Conservation (phyloP, 1,140 invertebrate species). For the Portunus trituberculatus region DNA sequence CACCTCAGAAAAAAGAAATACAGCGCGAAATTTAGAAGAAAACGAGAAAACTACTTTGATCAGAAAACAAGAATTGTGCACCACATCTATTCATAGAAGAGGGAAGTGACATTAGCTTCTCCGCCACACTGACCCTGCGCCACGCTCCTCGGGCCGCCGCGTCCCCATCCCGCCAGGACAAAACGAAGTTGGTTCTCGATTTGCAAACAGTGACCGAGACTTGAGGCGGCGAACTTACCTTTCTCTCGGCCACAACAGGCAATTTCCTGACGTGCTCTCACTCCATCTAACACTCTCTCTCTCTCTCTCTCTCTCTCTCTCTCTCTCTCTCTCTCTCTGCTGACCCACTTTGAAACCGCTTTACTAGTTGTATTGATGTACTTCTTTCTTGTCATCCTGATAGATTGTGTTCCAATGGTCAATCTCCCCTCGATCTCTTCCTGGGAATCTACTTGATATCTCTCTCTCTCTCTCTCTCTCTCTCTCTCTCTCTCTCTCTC, state of each 20-base stretch:
- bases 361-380: background rate
- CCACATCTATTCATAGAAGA: too few species aligned
- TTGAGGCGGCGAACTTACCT: background rate
- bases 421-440: background rate
- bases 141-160: too few species aligned
- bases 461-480: too few species aligned
- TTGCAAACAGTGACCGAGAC: background rate
- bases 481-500: too few species aligned
- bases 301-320: slow-evolving; percentile 39
- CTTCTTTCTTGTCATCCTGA: background rate
- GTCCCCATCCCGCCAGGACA: too few species aligned
- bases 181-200: background rate
- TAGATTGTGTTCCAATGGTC: background rate
- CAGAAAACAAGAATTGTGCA: too few species aligned
- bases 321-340: slow-evolving; percentile 32
- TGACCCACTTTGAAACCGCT: background rate
- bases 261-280: background rate
- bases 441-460: background rate
- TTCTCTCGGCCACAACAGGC: background rate
- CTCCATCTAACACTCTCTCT: slow-evolving; percentile 31
- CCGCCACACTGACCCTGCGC: too few species aligned
- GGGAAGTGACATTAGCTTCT: too few species aligned
- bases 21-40: too few species aligned
- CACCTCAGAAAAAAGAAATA: too few species aligned
- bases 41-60: too few species aligned